A percentile compares a stretch with the other conserved stretches of the same genome.
Conservation (phyloP, 1,140 invertebrate species). For the Frieseomelitta varia region DNA sequence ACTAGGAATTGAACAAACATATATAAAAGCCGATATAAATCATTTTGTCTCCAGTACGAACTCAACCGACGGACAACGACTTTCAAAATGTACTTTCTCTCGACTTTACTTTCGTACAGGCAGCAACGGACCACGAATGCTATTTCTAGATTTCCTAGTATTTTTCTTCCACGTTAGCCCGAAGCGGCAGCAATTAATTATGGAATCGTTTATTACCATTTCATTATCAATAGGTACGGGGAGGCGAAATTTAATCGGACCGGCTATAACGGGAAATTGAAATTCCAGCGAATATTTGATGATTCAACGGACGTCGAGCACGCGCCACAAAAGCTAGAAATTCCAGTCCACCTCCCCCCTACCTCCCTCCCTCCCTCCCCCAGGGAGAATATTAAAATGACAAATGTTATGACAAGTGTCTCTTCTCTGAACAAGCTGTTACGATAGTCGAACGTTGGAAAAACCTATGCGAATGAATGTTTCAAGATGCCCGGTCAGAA, state of each 20-base stretch:
- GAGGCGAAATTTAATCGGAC: conserved; percentile 6
- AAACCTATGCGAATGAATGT: conserved; percentile 13
- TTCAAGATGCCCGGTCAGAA: background rate
- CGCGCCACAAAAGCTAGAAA: conserved; percentile 6
- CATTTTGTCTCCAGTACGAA: too few species aligned
- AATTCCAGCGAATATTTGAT: background rate
- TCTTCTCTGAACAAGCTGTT: conserved; percentile 5
- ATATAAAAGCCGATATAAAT: too few species aligned
- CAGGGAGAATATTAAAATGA: background rate
- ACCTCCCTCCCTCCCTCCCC: too few species aligned
- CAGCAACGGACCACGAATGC: background rate
- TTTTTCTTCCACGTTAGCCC: background rate
- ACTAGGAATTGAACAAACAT: too few species aligned
- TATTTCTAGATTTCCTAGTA: background rate
- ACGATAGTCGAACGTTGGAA: conserved; percentile 13
- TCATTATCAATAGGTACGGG: background rate
- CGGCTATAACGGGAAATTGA: background rate
- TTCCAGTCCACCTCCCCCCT: too few species aligned
- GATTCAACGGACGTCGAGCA: background rate
- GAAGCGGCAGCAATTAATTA: conserved; percentile 9
- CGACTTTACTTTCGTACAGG: background rate
- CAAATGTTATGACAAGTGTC: conserved; percentile 25
- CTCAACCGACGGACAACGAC: background rate
- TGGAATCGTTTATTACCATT: background rate
- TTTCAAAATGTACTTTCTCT: too few species aligned